Percentiles rank a stretch among this genome's conserved stretches.
Evolutionary conservation across 2,113 vertebrate genomes (phyloP).

Genomic region (Reinhardtius hippoglossoides): DNA sequence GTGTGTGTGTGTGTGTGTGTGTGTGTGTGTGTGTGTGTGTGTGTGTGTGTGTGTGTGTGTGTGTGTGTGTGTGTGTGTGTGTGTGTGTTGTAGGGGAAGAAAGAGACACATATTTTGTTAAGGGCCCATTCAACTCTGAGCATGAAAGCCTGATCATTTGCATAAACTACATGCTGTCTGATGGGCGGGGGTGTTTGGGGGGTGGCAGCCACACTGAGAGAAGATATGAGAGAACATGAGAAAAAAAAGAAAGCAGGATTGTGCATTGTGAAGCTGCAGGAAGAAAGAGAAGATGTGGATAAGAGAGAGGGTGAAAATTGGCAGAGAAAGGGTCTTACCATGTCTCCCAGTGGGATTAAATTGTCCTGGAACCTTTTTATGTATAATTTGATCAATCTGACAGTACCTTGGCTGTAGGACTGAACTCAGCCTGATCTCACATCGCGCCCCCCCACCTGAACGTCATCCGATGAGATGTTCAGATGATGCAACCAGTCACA

Average conservation of each 20-base stretch:
- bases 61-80: slow-evolving; percentile 27
- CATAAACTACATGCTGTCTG: slow-evolving; percentile 89
- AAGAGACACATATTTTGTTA: slow-evolving; percentile 62
- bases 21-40: neutral
- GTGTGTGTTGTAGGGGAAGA: neutral
- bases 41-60: neutral
- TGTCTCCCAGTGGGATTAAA: slow-evolving; percentile 88
- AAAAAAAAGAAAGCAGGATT: slow-evolving; percentile 68
- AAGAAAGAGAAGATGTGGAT: slow-evolving; percentile 78
- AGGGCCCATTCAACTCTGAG: slow-evolving; percentile 87
- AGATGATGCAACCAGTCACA: slow-evolving; percentile 68
- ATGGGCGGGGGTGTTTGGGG: slow-evolving; percentile 59
- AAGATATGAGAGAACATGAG: slow-evolving; percentile 83
- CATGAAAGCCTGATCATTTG: slow-evolving; percentile 89
- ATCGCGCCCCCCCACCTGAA: slow-evolving; percentile 13
- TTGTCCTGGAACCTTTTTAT: slow-evolving; percentile 87
- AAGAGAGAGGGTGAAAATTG: slow-evolving; percentile 73
- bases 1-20: slow-evolving; percentile 33
- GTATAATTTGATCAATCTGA: slow-evolving; percentile 84
- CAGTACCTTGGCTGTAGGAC: slow-evolving; percentile 78
- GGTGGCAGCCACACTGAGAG: slow-evolving; percentile 75
- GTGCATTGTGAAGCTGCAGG: slow-evolving; percentile 70
- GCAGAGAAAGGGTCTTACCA: slow-evolving; percentile 71
- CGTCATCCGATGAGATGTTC: slow-evolving; percentile 57
- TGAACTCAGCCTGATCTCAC: slow-evolving; percentile 49